Evolutionary conservation across 2,888 invertebrate species (phyloP), one percentile per base, ranked within the genome.

Genomic region (Plusia festucae): DNA sequence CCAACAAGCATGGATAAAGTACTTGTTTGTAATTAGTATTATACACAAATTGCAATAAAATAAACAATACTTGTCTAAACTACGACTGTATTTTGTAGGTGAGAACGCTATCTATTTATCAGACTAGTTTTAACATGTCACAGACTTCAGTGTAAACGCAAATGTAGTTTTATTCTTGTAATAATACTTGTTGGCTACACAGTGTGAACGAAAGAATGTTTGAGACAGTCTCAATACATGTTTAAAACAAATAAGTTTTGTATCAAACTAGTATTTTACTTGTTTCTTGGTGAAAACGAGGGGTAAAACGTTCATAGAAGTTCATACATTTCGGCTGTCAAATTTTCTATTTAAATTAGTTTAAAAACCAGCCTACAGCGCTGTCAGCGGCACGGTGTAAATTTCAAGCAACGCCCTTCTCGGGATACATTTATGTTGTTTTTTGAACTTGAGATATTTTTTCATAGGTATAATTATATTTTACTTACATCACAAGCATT

Each of bases 231-330:
- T 46, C 16, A 46, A 46, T 46, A 46, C 46, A 46, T 46, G 46
- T 46, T 18, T 46, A 18, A 46, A 46, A 46, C 53, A 53, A 53
- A 53, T 53, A 53, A 53, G 53, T 53, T 53, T 53, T 53, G 53
- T 30, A 53, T 53, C 53, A 53, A 53, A 52, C 52, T 22, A 53
- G 53, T 53, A 27, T 53, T 53, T 53, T 30, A 53, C 27, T 53
- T 53, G 53, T 53, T 53, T 27, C 53, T 53, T 53, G 27, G 53
- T 53, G 53, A 53, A 53, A 53, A 53, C 53, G 53, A 53, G 53
- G 53, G 53, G 46, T 46, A 34, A 30, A n/a, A n/a, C n/a, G n/a
- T n/a, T n/a, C n/a, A n/a, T n/a, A n/a, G n/a, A n/a, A n/a, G n/a
- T n/a, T n/a, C n/a, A n/a, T n/a, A n/a, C n/a, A n/a, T n/a, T n/a